Conservation (phyloP, 2,113 vertebrate species). For the Nibea coibor region DNA sequence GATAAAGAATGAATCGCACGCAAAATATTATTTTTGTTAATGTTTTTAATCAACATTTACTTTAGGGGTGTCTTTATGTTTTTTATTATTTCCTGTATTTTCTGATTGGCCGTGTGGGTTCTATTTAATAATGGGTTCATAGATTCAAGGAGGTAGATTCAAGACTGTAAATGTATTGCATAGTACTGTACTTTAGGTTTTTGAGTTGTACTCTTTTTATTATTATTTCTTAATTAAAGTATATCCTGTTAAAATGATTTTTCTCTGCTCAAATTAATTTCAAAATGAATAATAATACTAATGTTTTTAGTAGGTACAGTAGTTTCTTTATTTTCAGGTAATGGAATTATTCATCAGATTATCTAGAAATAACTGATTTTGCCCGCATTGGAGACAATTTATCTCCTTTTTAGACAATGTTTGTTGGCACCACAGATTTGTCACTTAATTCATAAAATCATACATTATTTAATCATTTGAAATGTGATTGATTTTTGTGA, state of each 20-base stretch:
- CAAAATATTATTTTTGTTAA: slow-evolving; percentile 62
- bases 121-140: slow-evolving; percentile 63
- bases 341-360: slow-evolving; percentile 39
- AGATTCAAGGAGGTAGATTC: slow-evolving; percentile 35
- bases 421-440: slow-evolving; percentile 27
- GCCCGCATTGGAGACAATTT: slow-evolving; percentile 3
- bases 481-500: slow-evolving; percentile 66
- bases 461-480: slow-evolving; percentile 70
- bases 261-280: slow-evolving; percentile 10
- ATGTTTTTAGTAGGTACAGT: too few relatives aligned
- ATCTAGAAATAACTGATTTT: slow-evolving; percentile 22
- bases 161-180: slow-evolving; percentile 62
- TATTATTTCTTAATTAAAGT: slow-evolving; percentile 81
- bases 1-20: slow-evolving; percentile 39
- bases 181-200: slow-evolving; percentile 60
- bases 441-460: slow-evolving; percentile 61
- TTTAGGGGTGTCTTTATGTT: slow-evolving; percentile 37
- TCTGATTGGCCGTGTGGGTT: slow-evolving; percentile 48
- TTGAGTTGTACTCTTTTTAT: slow-evolving; percentile 73
- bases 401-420: background rate
- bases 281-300: background rate
- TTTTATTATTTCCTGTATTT: slow-evolving; percentile 54
- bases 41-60: slow-evolving; percentile 57
- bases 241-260: slow-evolving; percentile 48
- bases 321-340: slow-evolving; percentile 2